Conservation (phyloP, 2,113 vertebrate species). For the Mesoclemmys tuberculata region DNA sequence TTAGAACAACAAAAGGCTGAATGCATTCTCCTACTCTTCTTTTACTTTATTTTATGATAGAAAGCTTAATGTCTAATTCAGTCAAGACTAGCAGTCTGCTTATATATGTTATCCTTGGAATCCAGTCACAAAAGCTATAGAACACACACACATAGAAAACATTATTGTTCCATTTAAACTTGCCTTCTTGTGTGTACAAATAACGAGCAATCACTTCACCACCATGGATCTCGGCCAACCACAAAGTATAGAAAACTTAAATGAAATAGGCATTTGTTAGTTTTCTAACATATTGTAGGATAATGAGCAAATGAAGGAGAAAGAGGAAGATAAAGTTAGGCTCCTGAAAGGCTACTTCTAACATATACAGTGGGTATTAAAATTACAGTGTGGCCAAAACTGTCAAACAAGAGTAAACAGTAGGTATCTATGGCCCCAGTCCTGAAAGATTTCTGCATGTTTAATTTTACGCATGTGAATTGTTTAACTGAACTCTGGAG, state of each 20-base stretch:
- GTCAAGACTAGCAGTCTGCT: neutral
- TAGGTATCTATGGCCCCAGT: neutral
- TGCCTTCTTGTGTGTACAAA: neutral
- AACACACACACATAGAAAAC: neutral
- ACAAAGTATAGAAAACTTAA: neutral
- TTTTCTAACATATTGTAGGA: neutral
- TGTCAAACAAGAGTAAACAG: neutral
- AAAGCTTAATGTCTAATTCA: conserved; percentile 20
- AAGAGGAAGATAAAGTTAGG: neutral
- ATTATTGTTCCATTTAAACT: neutral
- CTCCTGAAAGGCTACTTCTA: neutral
- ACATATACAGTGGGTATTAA: neutral
- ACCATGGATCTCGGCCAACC: neutral
- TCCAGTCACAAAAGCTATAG: neutral
- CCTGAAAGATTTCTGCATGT: neutral
- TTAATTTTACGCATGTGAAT: neutral
- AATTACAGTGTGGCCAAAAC: neutral
- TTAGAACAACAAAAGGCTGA: neutral
- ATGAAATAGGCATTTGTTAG: neutral
- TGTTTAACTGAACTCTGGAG: neutral
- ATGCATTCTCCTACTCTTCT: neutral
- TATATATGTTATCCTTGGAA: neutral
- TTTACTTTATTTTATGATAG: neutral
- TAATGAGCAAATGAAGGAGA: neutral
- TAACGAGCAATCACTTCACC: neutral